Conservation (phyloP, 2,113 vertebrate genomes). For the Oceanites oceanicus region DNA sequence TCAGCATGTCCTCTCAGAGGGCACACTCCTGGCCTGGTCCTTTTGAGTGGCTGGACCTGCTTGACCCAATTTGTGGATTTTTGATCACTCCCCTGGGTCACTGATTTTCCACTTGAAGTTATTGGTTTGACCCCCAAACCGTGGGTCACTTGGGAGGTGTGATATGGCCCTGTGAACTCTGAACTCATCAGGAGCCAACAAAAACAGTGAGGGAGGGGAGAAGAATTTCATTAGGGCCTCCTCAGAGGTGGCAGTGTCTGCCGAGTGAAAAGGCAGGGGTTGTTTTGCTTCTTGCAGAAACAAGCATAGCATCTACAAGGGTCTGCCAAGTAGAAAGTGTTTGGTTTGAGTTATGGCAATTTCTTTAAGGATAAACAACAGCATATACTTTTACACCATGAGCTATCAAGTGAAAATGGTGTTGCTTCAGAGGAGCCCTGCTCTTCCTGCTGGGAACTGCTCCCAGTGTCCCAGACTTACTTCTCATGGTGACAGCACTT, state of each 20-base stretch:
- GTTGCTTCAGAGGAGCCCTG: not conserved
- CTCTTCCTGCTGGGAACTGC: not conserved
- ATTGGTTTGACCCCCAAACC: constrained; percentile 59
- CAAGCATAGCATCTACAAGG: constrained; percentile 8
- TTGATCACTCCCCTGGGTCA: constrained; percentile 59
- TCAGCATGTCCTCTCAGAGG: constrained; percentile 38
- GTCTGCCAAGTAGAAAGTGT: not conserved
- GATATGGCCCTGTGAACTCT: constrained; percentile 65
- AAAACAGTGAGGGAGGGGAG: constrained; percentile 37
- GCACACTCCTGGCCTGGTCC: constrained; percentile 4
- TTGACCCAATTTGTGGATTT: constrained; percentile 63
- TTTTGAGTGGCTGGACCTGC: constrained; percentile 55
- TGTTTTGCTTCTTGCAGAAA: constrained; percentile 34
- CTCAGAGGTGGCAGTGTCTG: constrained; percentile 23
- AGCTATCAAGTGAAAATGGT: not conserved
- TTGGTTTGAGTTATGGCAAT: not conserved
- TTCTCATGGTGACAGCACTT: not conserved
- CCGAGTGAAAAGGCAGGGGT: not conserved
- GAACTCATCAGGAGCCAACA: constrained; percentile 59
- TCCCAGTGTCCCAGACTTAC: not conserved
- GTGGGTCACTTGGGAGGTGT: constrained; percentile 62
- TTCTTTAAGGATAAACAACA: constrained; percentile 35
- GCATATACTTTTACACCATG: not conserved
- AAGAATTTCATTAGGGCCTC: constrained; percentile 69
- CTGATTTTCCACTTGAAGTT: constrained; percentile 64